Evolutionary conservation across 2,888 invertebrate genomes (phyloP), one percentile per base, ranked within the genome.

Genomic region (Rugalucina vietnamica): DNA sequence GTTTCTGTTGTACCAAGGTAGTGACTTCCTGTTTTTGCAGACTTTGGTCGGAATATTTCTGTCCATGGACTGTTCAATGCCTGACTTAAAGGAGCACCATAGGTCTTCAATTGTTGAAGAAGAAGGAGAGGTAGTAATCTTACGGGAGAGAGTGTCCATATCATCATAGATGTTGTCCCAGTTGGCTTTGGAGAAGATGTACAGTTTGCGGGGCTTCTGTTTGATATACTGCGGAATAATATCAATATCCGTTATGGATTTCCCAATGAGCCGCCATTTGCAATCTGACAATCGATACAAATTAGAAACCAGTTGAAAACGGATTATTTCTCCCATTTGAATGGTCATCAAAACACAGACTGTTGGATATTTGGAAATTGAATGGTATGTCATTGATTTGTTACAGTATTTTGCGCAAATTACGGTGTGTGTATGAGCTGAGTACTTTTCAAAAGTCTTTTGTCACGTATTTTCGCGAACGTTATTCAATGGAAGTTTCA

Each of bases 221-320:
- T n/a, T 29, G 24, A 54, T 54, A n/a, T 21, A 21, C 8, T 54
- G 54, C n/a, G 43, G 76, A 0, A 60, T 71, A 21, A 71, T 72
- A 32, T 76, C 43, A 57, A 72, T 76, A 34, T 81, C 76, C 10
- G 72, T 81, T 27, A 76, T n/a, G n/a, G n/a, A n/a, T n/a, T n/a
- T n/a, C n/a, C n/a, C n/a, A n/a, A n/a, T n/a, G n/a, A n/a, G n/a
- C n/a, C n/a, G n/a, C n/a, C n/a, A n/a, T n/a, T n/a, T n/a, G n/a
- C n/a, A n/a, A n/a, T n/a, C n/a, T n/a, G n/a, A n/a, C n/a, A n/a
- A n/a, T n/a, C n/a, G n/a, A n/a, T n/a, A n/a, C n/a, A n/a, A n/a
- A n/a, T n/a, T n/a, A n/a, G n/a, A n/a, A n/a, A n/a, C n/a, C n/a
- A n/a, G n/a, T n/a, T n/a, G n/a, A n/a, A n/a, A n/a, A n/a, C n/a